Evolutionary conservation across 1,140 invertebrate genomes (phyloP).

Genomic region (Planococcus citri): DNA sequence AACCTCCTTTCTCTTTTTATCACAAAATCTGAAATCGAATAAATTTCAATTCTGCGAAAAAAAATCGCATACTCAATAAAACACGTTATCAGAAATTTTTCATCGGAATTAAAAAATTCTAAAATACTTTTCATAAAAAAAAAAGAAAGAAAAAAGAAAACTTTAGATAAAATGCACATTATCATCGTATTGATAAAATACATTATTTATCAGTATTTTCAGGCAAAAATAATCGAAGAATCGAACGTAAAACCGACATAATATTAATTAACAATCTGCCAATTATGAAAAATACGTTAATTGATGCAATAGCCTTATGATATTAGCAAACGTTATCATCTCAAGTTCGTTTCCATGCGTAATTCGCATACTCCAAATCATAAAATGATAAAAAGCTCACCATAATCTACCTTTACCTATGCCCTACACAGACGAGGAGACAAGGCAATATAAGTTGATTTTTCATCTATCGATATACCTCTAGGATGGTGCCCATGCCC

Average conservation of each 20-base stretch:
- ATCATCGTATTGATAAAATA: not conserved
- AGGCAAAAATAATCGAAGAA: not conserved
- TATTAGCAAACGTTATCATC: not conserved
- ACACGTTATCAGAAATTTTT: not conserved
- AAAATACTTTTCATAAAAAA: not conserved
- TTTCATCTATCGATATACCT: too few relatives aligned
- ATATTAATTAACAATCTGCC: conserved; percentile 3
- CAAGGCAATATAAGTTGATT: too few relatives aligned
- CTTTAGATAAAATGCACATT: not conserved
- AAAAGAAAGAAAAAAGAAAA: not conserved
- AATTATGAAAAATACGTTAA: not conserved
- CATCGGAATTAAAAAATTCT: not conserved
- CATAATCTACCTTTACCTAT: too few relatives aligned
- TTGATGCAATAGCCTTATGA: not conserved
- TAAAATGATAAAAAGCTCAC: too few relatives aligned
- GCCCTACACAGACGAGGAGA: too few relatives aligned
- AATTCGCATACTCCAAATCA: too few relatives aligned
- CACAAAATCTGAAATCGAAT: too few relatives aligned
- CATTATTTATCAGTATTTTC: not conserved
- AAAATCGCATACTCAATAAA: not conserved
- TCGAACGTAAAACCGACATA: not conserved
- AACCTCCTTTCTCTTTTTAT: too few relatives aligned
- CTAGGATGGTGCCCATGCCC: too few relatives aligned
- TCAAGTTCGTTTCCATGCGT: too few relatives aligned
- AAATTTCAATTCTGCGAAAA: too few relatives aligned